A percentile compares a stretch with the other conserved stretches of the same genome.
Evolutionary conservation across 2,797 vertebrate species (phyloP).

Genomic region (Sebastes dallii): DNA sequence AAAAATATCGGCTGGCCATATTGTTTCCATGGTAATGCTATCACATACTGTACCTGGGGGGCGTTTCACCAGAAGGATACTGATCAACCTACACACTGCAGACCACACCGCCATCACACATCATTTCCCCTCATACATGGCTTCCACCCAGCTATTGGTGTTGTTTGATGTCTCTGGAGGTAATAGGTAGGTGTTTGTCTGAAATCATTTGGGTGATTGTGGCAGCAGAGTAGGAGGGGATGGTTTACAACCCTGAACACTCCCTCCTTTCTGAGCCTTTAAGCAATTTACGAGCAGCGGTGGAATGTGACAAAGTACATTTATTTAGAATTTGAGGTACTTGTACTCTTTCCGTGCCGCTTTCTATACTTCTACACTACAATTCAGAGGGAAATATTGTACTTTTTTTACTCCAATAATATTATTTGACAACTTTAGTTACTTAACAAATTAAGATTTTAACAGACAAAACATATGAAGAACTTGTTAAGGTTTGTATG

Average conservation of each 20-base stretch:
- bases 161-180: constrained; percentile 55
- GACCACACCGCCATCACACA: constrained; percentile 20
- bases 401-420: neutral
- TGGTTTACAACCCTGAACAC: constrained; percentile 31
- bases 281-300: neutral
- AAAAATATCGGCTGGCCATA: constrained; percentile 44
- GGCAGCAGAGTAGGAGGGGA: constrained; percentile 18
- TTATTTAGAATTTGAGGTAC: neutral
- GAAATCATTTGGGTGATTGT: constrained; percentile 37
- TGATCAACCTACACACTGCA: constrained; percentile 41
- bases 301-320: neutral
- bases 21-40: constrained; percentile 74
- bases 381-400: neutral
- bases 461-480: neutral
- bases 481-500: neutral
- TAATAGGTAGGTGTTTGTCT: constrained; percentile 61
- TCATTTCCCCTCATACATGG: constrained; percentile 2
- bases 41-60: constrained; percentile 12
- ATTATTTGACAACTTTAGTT: neutral
- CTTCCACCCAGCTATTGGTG: constrained; percentile 46
- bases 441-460: neutral
- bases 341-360: neutral
- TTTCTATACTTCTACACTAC: neutral
- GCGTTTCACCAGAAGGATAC: constrained; percentile 19
- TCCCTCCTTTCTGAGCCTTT: constrained; percentile 8